Evolutionary conservation across 2,113 vertebrate species (phyloP).

Genomic region (Haemorhous mexicanus): DNA sequence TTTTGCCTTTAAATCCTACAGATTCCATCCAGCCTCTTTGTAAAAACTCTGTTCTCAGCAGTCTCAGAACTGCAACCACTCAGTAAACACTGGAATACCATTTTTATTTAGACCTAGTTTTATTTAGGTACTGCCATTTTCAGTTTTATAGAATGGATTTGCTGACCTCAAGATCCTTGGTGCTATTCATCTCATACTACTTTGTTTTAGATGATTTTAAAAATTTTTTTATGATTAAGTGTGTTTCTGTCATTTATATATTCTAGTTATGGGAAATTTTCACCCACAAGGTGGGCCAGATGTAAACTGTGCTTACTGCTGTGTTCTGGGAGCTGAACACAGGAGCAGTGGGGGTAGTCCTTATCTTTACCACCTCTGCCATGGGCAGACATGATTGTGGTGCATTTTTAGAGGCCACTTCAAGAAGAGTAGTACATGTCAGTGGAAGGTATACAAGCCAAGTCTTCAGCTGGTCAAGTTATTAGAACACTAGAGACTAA

Average conservation of each 20-base stretch:
- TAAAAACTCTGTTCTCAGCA: background rate
- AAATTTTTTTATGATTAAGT: background rate
- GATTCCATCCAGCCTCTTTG: background rate
- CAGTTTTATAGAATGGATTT: accelerated
- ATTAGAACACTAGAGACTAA: background rate
- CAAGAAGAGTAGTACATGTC: background rate
- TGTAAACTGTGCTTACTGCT: background rate
- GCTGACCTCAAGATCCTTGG: background rate
- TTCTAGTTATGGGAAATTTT: background rate
- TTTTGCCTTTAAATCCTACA: background rate
- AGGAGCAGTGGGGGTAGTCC: background rate
- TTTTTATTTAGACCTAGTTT: background rate
- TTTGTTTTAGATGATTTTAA: background rate
- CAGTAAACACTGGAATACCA: background rate
- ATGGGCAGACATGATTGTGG: background rate
- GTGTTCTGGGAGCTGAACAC: background rate
- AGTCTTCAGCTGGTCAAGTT: background rate
- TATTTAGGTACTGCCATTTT: background rate
- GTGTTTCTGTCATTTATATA: background rate
- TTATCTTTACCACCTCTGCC: background rate
- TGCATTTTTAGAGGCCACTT: background rate
- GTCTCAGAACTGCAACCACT: background rate
- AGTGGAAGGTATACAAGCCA: background rate
- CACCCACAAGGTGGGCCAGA: background rate
- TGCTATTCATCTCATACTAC: background rate